Percentiles rank a stretch among this genome's conserved stretches.
Evolutionary conservation across 2,888 invertebrate species (phyloP).

Genomic region (Liodrosophila aerea): DNA sequence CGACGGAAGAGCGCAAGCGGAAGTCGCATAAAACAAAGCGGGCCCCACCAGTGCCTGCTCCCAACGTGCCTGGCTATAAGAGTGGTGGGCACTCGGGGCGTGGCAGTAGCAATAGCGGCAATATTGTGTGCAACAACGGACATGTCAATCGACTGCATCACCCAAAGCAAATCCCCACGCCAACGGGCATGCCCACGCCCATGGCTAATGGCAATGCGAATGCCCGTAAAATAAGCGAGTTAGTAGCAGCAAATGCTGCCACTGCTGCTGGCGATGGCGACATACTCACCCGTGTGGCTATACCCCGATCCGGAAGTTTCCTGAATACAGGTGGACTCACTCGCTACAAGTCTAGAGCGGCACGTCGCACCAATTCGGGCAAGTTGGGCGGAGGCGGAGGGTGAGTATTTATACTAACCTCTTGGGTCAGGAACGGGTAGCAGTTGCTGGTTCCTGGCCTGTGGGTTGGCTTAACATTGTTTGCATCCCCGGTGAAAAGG

Average conservation of each 20-base stretch:
- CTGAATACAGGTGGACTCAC: constrained; percentile 90
- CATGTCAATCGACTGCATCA: constrained; percentile 54
- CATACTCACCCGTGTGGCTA: constrained; percentile 92
- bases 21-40: constrained; percentile 85
- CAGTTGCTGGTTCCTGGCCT: constrained; percentile 34
- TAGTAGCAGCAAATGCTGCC: constrained; percentile 51
- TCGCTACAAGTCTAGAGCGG: constrained; percentile 87
- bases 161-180: constrained; percentile 44
- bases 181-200: constrained; percentile 22
- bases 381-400: constrained; percentile 82
- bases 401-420: constrained; percentile 63
- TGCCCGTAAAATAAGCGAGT: constrained; percentile 36
- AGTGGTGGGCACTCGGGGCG: constrained; percentile 18
- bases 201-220: constrained; percentile 1
- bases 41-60: constrained; percentile 83
- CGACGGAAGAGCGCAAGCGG: constrained; percentile 84
- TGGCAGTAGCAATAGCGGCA: constrained; percentile 17
- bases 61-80: constrained; percentile 41
- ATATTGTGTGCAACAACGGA: constrained; percentile 63
- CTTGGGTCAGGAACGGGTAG: constrained; percentile 38
- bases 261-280: constrained; percentile 90
- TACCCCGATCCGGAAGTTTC: constrained; percentile 93
- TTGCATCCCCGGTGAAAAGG: constrained; percentile 70
- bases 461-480: constrained; percentile 42
- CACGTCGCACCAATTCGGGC: constrained; percentile 79